These are phyloP conservation scores for Sebastes fasciatus DNA, from an alignment of 2,113 vertebrate genomes.

Conservation along the genomic window DNA sequence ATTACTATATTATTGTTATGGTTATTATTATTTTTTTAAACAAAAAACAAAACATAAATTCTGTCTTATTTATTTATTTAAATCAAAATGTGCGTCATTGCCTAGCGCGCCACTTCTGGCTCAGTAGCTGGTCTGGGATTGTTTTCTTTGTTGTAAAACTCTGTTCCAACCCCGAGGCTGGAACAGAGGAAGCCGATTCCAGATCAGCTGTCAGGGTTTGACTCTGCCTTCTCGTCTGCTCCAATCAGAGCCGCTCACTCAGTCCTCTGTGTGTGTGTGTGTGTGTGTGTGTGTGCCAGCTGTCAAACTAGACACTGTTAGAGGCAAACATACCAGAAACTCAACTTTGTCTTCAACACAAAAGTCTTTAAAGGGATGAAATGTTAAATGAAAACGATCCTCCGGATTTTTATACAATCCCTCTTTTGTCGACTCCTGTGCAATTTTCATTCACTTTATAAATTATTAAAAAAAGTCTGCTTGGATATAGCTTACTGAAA, in stretches of 20 bases:
- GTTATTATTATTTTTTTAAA: conserved; percentile 17
- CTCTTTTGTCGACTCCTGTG: no score
- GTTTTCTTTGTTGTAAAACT: not conserved
- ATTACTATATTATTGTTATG: not conserved
- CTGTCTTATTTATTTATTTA: conserved; percentile 16
- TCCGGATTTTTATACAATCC: not conserved
- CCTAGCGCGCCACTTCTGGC: conserved; percentile 32
- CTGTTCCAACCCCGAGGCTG: rapidly evolving
- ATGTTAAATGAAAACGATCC: not conserved
- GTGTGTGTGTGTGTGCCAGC: not conserved
- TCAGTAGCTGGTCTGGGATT: conserved; percentile 27
- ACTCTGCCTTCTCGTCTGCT: not conserved
- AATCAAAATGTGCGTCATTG: conserved; percentile 36
- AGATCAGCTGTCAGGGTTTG: conserved; percentile 2
- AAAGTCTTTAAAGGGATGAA: not conserved
- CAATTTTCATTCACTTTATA: not conserved
- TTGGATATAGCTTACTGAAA: not conserved
- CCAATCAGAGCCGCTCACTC: conserved; percentile 42
- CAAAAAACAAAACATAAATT: not conserved
- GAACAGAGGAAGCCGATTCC: not conserved
- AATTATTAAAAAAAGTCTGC: not conserved
- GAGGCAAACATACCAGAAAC: conserved; percentile 1
- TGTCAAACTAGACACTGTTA: not conserved
- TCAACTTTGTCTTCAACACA: not conserved
- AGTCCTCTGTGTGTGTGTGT: no score